These are phyloP conservation scores for Macrosoma leucophasiata DNA, from an alignment of 2,888 invertebrate species.

Conservation along the genomic window DNA sequence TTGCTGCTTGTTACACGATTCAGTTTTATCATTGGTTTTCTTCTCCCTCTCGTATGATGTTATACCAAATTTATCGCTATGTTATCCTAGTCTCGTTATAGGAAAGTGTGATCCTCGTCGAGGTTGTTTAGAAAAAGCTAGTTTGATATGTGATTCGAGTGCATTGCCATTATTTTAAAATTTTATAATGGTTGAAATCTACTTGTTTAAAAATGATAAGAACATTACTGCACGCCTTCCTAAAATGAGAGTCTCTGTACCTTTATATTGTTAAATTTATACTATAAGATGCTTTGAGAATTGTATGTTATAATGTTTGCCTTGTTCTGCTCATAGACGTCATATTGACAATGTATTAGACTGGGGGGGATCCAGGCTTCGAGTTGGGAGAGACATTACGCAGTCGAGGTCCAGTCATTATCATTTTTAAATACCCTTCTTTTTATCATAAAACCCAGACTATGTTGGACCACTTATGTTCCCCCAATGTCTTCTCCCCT, in stretches of 20 bases:
- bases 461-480: too few relatives aligned
- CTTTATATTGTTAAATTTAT: slow-evolving; percentile 32
- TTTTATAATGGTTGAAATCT: slow-evolving; percentile 3
- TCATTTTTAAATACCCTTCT: not conserved
- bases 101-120: slow-evolving; percentile 19
- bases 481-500: too few relatives aligned
- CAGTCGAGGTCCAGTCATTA: not conserved
- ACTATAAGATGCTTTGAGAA: slow-evolving; percentile 5
- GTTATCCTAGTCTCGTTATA: slow-evolving; percentile 24
- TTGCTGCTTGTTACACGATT: not conserved
- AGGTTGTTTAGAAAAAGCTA: slow-evolving; percentile 5
- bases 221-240: slow-evolving; percentile 25
- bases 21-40: slow-evolving; percentile 8
- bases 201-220: slow-evolving; percentile 3
- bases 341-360: not conserved
- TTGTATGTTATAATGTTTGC: slow-evolving; percentile 12
- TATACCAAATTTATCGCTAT: too few relatives aligned
- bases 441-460: slow-evolving; percentile 5
- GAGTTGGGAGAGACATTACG: slow-evolving; percentile 1
- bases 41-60: slow-evolving; percentile 20
- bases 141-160: slow-evolving; percentile 1
- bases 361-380: slow-evolving; percentile 3
- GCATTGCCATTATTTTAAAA: not conserved
- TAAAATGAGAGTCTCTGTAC: slow-evolving; percentile 30
- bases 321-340: slow-evolving; percentile 15